Evolutionary conservation across 2,113 vertebrate genomes (phyloP).

Genomic region (Eolophus roseicapilla): DNA sequence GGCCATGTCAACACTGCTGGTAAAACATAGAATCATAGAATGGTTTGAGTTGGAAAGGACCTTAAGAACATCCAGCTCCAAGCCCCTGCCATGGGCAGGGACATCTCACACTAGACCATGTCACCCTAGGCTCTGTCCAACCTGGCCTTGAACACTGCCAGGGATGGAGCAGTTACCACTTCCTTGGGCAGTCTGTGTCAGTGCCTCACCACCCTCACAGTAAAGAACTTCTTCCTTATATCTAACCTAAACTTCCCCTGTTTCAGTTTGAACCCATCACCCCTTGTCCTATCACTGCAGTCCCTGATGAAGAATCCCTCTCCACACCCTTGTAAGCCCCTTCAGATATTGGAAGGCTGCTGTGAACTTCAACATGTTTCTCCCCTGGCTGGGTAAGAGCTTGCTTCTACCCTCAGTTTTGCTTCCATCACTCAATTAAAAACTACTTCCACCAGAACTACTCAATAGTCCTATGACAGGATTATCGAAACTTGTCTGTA

Average conservation of each 20-base stretch:
- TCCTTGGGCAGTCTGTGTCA: background rate
- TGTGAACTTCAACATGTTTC: background rate
- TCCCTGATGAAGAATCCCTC: background rate
- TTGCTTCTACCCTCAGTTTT: background rate
- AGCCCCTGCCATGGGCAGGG: background rate
- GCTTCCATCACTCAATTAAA: background rate
- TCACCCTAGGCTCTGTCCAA: too few species aligned
- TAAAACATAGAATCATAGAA: background rate
- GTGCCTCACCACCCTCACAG: background rate
- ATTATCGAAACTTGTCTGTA: background rate
- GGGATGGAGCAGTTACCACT: background rate
- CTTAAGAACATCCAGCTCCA: background rate
- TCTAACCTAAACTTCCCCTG: background rate
- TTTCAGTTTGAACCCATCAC: background rate
- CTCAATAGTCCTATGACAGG: background rate
- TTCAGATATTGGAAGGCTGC: background rate
- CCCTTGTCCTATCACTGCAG: background rate
- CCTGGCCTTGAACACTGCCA: too few species aligned
- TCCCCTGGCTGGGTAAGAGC: background rate
- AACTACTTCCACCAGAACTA: background rate
- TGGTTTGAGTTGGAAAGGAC: background rate
- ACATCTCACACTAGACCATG: background rate
- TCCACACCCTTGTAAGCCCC: background rate
- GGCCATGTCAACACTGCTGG: background rate
- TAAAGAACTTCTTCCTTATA: background rate